These are phyloP conservation scores for Drosophila recens DNA, from an alignment of 2,888 invertebrate species.

Conservation along the genomic window DNA sequence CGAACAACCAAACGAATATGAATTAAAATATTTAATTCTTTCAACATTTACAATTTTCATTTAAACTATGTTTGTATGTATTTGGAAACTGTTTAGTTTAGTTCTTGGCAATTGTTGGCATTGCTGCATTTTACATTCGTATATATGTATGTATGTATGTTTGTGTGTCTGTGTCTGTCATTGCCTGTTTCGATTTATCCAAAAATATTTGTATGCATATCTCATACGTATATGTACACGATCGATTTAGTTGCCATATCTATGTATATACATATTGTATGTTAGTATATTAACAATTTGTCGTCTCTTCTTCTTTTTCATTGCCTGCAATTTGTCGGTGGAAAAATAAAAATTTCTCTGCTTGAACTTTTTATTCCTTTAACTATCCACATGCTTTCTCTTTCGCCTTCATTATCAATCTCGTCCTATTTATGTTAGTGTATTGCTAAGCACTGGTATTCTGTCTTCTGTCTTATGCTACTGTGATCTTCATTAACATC, in stretches of 20 bases:
- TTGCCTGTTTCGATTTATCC: conserved; percentile 50
- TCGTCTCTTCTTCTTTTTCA: conserved; percentile 30
- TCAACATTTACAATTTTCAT: conserved; percentile 56
- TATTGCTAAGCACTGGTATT: no score
- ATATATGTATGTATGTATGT: conserved; percentile 3
- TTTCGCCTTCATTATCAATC: conserved; percentile 2
- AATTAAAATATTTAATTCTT: conserved; percentile 23
- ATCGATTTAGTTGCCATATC: conserved; percentile 48
- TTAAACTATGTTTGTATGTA: conserved; percentile 13
- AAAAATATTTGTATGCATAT: conserved; percentile 61
- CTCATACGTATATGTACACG: conserved; percentile 50
- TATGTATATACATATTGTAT: conserved; percentile 35
- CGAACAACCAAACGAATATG: conserved; percentile 48
- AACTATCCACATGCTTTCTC: conserved; percentile 5
- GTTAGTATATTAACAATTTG: conserved; percentile 33
- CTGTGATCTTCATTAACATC: no score
- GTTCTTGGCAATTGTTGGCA: conserved; percentile 32
- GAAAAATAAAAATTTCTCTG: conserved; percentile 63
- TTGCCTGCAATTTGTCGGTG: conserved; percentile 65
- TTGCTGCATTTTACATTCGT: conserved; percentile 32
- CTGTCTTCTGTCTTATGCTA: no score
- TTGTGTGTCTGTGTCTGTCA: conserved; percentile 9
- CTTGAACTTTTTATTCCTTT: conserved; percentile 27
- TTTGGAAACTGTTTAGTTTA: conserved; percentile 26
- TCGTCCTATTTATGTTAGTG: no score